Conservation (phyloP, 2,797 vertebrate genomes). For the Coregonus sp. region DNA sequence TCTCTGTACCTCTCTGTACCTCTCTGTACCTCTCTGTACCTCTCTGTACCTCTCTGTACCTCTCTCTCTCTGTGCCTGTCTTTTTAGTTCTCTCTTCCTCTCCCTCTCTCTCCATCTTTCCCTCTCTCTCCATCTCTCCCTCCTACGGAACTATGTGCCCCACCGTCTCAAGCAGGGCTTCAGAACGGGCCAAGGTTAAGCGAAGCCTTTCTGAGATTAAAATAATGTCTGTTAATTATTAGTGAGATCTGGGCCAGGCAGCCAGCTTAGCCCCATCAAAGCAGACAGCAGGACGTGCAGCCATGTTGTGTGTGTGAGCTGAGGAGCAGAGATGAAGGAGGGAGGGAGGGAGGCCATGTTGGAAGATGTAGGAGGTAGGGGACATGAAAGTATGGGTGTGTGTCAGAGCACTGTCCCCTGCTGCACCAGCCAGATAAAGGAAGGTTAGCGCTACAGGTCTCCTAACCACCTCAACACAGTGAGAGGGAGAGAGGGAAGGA, state of each 20-base stretch:
- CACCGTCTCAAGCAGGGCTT: conserved; percentile 48
- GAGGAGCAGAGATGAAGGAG: background rate
- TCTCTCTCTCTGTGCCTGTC: background rate
- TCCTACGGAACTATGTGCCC: conserved; percentile 22
- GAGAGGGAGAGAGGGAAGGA: background rate
- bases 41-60: background rate
- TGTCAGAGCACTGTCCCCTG: conserved; percentile 61
- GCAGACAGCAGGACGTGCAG: conserved; percentile 51
- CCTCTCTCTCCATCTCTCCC: conserved; percentile 18
- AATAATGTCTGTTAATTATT: conserved; percentile 64
- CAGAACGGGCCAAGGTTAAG: conserved; percentile 57
- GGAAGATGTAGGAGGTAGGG: conserved; percentile 55
- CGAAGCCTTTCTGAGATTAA: conserved; percentile 53
- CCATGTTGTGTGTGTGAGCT: conserved; percentile 56
- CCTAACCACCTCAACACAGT: conserved; percentile 21
- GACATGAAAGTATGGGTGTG: conserved; percentile 66
- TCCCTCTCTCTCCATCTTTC: background rate
- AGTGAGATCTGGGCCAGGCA: conserved; percentile 25
- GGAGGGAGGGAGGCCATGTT: conserved; percentile 37
- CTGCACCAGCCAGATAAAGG: conserved; percentile 68
- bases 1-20: background rate
- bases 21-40: background rate
- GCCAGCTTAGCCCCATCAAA: conserved; percentile 61
- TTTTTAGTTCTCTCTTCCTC: background rate
- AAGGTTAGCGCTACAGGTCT: conserved; percentile 70